Percentiles rank a stretch among this genome's conserved stretches.
Conservation (phyloP, 2,113 vertebrate genomes). For the Polypterus senegalus region DNA sequence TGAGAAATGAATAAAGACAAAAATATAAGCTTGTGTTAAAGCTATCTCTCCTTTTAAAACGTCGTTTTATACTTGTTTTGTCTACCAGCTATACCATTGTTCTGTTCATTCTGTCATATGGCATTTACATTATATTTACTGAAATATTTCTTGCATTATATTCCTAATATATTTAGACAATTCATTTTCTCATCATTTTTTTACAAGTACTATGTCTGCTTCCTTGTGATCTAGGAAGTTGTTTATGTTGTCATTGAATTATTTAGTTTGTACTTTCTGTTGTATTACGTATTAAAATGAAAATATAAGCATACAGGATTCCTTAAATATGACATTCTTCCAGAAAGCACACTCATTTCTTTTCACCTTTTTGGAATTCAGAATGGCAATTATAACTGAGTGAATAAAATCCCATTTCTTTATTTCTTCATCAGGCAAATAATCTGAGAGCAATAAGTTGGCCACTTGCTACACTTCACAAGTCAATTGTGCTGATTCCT, state of each 20-base stretch:
- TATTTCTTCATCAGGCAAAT: neutral
- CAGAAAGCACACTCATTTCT: no score
- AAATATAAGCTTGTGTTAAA: no score
- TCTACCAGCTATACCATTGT: no score
- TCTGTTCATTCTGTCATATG: no score
- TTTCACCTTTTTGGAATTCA: slow-evolving; percentile 13
- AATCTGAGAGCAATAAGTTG: neutral
- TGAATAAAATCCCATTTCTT: neutral
- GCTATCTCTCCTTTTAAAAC: no score
- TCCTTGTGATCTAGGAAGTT: slow-evolving; percentile 18
- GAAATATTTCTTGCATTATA: no score
- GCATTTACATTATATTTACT: no score
- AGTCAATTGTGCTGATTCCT: no score
- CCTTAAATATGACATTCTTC: slow-evolving; percentile 24
- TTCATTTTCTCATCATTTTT: neutral
- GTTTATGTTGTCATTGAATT: slow-evolving; percentile 26
- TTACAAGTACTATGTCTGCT: slow-evolving; percentile 12
- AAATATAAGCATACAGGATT: slow-evolving; percentile 22
- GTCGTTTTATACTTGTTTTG: no score
- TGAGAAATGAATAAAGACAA: no score
- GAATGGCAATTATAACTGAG: neutral
- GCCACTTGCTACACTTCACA: no score
- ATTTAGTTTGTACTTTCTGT: slow-evolving; percentile 26
- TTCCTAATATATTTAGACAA: no score
- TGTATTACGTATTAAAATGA: slow-evolving; percentile 29